phyloP scores from a whole-genome alignment of 2,113 vertebrate species.

The Typhlomys cinereus region DNA sequence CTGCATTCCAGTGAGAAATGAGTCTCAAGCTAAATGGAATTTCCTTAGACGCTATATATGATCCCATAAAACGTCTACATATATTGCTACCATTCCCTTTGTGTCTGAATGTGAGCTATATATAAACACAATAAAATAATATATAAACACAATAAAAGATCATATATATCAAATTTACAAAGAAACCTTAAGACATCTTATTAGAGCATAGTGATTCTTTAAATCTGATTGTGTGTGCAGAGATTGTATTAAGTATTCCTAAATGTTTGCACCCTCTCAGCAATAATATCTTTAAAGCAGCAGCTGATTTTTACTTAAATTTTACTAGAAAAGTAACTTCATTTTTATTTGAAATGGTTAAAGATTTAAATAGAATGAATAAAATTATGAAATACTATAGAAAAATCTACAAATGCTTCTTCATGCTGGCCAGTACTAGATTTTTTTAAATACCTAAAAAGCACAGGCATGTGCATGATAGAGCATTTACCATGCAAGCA shows the following conservation, averaged over 20 bases:
- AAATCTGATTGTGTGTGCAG: not conserved
- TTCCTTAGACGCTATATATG: not conserved
- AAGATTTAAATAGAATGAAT: not conserved
- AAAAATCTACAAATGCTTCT: not conserved
- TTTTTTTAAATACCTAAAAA: not conserved
- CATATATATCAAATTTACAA: not conserved
- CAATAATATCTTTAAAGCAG: too few relatives aligned
- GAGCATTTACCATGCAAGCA: too few relatives aligned
- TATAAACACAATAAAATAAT: slow-evolving; percentile 20
- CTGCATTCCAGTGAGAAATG: not conserved
- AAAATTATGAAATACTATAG: not conserved
- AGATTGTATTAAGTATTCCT: not conserved
- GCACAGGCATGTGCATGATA: too few relatives aligned
- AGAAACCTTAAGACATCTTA: slow-evolving; percentile 27
- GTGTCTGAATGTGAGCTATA: slow-evolving; percentile 2
- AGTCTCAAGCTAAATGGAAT: not conserved
- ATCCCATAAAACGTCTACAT: not conserved
- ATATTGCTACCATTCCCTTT: slow-evolving; percentile 34
- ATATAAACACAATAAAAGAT: slow-evolving; percentile 2
- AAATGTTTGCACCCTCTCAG: not conserved
- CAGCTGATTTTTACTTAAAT: too few relatives aligned
- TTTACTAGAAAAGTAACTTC: not conserved
- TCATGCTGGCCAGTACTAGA: not conserved
- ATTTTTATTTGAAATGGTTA: not conserved
- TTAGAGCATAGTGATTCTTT: slow-evolving; percentile 18